Conservation (phyloP, 2,888 invertebrate genomes). For the Noctua janthina region DNA sequence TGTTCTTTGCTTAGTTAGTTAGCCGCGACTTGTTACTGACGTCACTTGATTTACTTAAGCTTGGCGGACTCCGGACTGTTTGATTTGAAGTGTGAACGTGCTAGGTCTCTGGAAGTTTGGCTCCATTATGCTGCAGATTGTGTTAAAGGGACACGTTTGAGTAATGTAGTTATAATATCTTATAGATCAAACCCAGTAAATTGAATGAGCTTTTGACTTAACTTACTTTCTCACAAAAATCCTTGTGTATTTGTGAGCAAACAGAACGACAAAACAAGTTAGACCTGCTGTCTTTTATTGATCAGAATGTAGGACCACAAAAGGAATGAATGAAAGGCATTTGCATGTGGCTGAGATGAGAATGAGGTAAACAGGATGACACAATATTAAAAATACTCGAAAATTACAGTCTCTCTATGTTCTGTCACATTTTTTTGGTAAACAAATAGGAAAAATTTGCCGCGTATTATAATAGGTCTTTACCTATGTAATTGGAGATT, state of each 20-base stretch:
- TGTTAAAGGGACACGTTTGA: neutral
- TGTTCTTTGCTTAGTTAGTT: slow-evolving; percentile 67
- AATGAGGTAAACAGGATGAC: neutral
- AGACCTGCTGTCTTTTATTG: too few species aligned
- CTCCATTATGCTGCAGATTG: neutral
- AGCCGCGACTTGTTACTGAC: slow-evolving; percentile 60
- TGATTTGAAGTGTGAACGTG: slow-evolving; percentile 49
- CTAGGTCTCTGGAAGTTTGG: neutral
- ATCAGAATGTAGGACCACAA: too few species aligned
- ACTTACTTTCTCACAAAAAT: neutral
- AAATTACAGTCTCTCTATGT: neutral
- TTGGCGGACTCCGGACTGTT: slow-evolving; percentile 57
- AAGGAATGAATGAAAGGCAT: too few species aligned
- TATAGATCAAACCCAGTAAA: neutral
- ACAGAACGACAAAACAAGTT: neutral
- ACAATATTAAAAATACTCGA: neutral
- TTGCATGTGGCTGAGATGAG: too few species aligned
- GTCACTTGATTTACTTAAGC: slow-evolving; percentile 66
- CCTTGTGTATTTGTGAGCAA: neutral
- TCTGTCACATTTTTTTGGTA: neutral
- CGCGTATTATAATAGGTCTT: neutral
- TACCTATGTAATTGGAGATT: too few species aligned
- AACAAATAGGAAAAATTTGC: neutral
- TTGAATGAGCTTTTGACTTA: neutral
- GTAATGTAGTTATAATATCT: neutral